Percentiles rank a stretch among this genome's conserved stretches.
phyloP scores from a whole-genome alignment of 2,888 invertebrate genomes.

The Physocephala rufipes region DNA sequence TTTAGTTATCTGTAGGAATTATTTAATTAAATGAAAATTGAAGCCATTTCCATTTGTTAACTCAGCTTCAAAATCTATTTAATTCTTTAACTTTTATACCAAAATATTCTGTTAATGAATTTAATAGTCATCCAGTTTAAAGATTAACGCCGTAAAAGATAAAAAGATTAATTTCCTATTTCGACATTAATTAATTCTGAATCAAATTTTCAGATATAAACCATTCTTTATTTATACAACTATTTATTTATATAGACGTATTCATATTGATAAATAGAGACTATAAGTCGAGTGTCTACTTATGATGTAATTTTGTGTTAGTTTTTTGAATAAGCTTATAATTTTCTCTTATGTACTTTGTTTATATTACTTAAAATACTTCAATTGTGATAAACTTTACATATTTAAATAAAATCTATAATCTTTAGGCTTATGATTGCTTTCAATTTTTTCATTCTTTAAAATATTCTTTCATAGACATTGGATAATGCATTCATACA shows the following conservation, averaged over 20 bases:
- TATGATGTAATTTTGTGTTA: not conserved
- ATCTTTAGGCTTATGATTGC: slow-evolving; percentile 11
- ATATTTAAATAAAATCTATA: slow-evolving; percentile 30
- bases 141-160: no score
- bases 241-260: not conserved
- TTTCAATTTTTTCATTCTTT: not conserved
- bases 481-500: no score
- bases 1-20: no score
- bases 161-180: not conserved
- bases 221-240: no score
- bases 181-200: not conserved
- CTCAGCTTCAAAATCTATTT: no score
- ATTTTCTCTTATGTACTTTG: slow-evolving; percentile 11
- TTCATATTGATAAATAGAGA: not conserved
- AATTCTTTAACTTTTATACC: no score
- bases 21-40: no score
- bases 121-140: no score
- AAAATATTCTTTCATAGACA: not conserved
- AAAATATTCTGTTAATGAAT: no score
- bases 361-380: slow-evolving; percentile 11
- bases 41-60: no score
- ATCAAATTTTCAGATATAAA: no score
- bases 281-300: not conserved
- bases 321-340: not conserved
- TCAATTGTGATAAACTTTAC: slow-evolving; percentile 33